These are phyloP conservation scores for Cataglyphis albicans DNA, from an alignment of 2,888 invertebrate genomes.

Conservation along the genomic window DNA sequence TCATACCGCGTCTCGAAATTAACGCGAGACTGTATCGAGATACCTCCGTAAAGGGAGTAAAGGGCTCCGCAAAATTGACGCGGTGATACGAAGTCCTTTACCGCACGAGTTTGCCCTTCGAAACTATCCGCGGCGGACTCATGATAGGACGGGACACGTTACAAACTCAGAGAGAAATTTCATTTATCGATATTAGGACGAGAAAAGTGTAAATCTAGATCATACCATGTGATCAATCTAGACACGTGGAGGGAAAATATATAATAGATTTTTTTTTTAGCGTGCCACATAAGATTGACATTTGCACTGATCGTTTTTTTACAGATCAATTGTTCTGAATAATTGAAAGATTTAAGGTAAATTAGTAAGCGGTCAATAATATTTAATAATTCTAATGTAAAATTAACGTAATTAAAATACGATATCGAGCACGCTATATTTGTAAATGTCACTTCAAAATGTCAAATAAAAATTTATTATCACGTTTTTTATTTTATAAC, in stretches of 20 bases:
- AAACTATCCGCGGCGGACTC: neutral
- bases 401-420: neutral
- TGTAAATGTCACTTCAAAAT: neutral
- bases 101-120: neutral
- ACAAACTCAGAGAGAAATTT: neutral
- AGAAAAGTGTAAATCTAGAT: neutral
- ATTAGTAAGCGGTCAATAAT: neutral
- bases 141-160: neutral
- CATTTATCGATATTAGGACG: neutral
- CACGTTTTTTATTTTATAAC: neutral
- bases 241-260: neutral
- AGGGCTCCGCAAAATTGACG: constrained; percentile 22
- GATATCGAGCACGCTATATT: neutral
- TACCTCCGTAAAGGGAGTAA: constrained; percentile 52
- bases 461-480: neutral
- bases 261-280: neutral
- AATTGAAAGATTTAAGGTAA: neutral
- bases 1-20: constrained; percentile 63
- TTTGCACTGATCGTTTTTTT: neutral
- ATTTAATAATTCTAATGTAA: neutral
- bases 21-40: constrained; percentile 52
- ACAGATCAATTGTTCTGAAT: neutral
- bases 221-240: neutral
- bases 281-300: neutral
- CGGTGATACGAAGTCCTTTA: constrained; percentile 11